Evolutionary conservation across 2,888 invertebrate genomes (phyloP).

Genomic region (Petrophora chlorosata): DNA sequence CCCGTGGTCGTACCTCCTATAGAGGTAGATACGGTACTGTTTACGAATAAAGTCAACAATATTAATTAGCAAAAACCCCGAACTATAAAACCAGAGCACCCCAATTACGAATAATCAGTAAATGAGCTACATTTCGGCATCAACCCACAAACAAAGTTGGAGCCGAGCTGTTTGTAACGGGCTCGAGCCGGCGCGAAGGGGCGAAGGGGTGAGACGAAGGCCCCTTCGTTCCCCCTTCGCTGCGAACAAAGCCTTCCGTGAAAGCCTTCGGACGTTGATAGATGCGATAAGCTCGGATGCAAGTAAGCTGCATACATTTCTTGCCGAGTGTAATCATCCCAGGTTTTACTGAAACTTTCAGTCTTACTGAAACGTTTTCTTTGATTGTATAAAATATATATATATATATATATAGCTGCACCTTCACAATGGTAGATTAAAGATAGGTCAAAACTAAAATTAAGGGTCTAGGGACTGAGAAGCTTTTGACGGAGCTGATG

Average conservation of each 20-base stretch:
- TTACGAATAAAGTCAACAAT: no score
- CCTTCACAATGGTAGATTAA: no score
- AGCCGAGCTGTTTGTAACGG: conserved; percentile 40
- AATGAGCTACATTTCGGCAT: conserved; percentile 31
- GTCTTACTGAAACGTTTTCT: conserved; percentile 17
- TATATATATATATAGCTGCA: no score
- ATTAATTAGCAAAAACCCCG: no score
- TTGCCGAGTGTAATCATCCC: conserved; percentile 47
- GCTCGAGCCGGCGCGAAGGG: conserved; percentile 74
- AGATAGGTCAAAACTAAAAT: no score
- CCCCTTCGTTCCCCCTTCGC: conserved; percentile 47
- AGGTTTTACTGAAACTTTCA: conserved; percentile 24
- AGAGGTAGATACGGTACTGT: no score
- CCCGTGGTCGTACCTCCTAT: no score
- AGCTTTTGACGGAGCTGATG: no score
- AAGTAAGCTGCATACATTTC: conserved; percentile 82
- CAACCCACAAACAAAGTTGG: conserved; percentile 49
- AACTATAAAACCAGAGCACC: no score
- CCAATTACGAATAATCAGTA: conserved; percentile 13
- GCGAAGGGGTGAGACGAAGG: conserved; percentile 44
- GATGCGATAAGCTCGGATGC: conserved; percentile 83
- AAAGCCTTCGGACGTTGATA: conserved; percentile 56
- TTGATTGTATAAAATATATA: neutral
- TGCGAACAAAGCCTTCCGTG: conserved; percentile 72
- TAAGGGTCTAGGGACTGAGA: no score